A percentile compares a stretch with the other conserved stretches of the same genome.
phyloP scores from a whole-genome alignment of 2,113 vertebrate species.

The Microcebus lehilahytsara region DNA sequence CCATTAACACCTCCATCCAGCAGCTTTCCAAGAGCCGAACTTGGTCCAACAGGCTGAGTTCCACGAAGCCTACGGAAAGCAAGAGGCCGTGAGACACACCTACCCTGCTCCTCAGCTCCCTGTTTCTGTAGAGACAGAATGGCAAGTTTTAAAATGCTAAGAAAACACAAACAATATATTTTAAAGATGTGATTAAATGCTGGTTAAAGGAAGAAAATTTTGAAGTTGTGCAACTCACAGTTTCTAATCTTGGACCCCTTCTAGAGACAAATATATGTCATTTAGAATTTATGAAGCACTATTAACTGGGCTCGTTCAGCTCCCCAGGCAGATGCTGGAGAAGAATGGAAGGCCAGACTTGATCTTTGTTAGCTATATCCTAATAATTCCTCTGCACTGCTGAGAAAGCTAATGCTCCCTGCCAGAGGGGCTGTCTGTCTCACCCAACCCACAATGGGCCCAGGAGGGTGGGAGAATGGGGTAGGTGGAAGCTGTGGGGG shows the following conservation, averaged over 20 bases:
- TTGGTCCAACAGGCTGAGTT: conserved; percentile 93
- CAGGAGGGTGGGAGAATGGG: rapidly evolving
- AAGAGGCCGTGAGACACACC: conserved; percentile 60
- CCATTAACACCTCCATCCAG: conserved; percentile 98
- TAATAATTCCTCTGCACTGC: background rate
- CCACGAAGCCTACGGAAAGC: conserved; percentile 90
- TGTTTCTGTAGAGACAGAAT: background rate
- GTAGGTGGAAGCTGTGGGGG: no score
- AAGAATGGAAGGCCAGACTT: background rate
- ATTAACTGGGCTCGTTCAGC: background rate
- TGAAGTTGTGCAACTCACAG: background rate
- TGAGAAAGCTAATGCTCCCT: background rate
- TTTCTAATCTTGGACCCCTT: background rate
- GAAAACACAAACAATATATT: background rate
- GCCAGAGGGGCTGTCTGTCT: background rate
- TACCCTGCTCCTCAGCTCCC: background rate
- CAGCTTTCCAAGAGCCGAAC: conserved; percentile 96
- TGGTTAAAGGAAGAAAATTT: background rate
- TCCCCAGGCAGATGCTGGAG: background rate
- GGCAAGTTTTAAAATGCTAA: conserved; percentile 3
- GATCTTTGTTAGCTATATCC: background rate
- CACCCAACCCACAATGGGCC: background rate
- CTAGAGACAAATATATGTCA: background rate
- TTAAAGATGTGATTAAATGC: background rate
- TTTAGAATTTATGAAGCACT: background rate